A percentile compares a stretch with the other conserved stretches of the same genome.
These are phyloP conservation scores for Noturus placidus DNA, from an alignment of 2,113 vertebrate species.

Conservation along the genomic window DNA sequence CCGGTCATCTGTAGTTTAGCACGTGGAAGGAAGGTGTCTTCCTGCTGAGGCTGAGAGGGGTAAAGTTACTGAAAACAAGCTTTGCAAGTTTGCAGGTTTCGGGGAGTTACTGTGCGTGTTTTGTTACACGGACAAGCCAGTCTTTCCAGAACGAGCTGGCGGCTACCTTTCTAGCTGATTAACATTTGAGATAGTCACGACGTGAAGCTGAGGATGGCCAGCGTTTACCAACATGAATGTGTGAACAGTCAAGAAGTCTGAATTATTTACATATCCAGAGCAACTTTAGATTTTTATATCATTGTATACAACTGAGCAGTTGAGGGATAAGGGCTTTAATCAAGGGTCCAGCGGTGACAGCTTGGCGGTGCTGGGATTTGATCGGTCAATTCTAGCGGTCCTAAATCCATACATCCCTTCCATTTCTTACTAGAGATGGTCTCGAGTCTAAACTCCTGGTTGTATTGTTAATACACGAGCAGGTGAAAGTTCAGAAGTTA, in stretches of 20 bases:
- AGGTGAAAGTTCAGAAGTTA: background rate
- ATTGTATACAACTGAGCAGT: no score
- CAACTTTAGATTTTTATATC: no score
- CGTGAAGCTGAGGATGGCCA: background rate
- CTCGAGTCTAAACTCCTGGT: background rate
- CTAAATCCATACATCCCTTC: background rate
- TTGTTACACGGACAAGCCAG: conserved; percentile 48
- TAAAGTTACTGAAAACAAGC: conserved; percentile 46
- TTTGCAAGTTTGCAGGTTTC: conserved; percentile 52
- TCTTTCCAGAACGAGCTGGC: conserved; percentile 44
- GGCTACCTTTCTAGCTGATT: conserved; percentile 22
- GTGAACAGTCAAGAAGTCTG: no score
- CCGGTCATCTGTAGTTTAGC: conserved; percentile 8
- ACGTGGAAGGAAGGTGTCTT: background rate
- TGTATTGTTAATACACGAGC: background rate
- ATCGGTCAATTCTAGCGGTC: background rate
- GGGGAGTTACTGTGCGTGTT: conserved; percentile 54
- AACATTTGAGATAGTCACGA: conserved; percentile 13
- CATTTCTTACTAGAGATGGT: background rate
- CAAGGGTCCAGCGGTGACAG: no score
- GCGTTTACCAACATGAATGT: background rate
- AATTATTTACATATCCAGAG: no score
- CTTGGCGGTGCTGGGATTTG: no score
- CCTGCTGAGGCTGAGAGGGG: conserved; percentile 27
- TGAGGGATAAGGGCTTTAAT: no score